Base-by-base conservation (phyloP, 64 coral and sea anemone genomes). In the Montipora capricornis region DNA sequence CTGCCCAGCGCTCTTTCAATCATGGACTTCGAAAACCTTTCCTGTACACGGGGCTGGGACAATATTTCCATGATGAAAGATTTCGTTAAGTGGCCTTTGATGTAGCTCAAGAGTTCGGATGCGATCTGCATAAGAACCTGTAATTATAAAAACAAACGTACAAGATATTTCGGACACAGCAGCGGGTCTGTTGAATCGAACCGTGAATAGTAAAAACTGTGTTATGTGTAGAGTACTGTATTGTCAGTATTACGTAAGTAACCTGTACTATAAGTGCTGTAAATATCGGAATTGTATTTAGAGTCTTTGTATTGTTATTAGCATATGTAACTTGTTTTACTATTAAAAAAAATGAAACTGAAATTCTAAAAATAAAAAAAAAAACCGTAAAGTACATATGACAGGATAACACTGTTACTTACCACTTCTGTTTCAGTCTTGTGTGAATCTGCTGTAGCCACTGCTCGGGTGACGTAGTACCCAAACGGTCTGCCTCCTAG, bases 391-490 rank as follows among this genome's bases (percentile, higher is more conserved):
- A n/a, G 9, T 16, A 64, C 61, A 14, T 0, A 19, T 0, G 5
- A 12, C 45, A 16, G 6, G 9, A 17, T 14, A 4, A 16, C 44
- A 13, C 10, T 48, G 13, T 78, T 78, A 16, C 74, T 20, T 59
- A 60, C 89, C 68, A 82, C 47, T 75, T 91, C 77, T 3, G 80
- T 91, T 16, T 91, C 90, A 14, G 0, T 75, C 67, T 24, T 11
- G n/a, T 26, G 45, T 20, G 44, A 15, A 44, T 58, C 44, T 75
- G 90, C 19, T 10, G 90, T 75, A 59, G 80, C 90, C 69, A 83
- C 77, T 48, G 90, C 90, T 17, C 90, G 17, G 46, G 90, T 83
- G 46, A 91, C 90, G 70, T 91, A 91, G 16, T 84, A 91, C 29
- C 90, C 90, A 15, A 84, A 20, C 1, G 90, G 90, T 47, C 81